Percentiles rank a stretch among this genome's conserved stretches.
Conservation (phyloP, 2,113 vertebrate species). For the Cochlearius cochlearius region DNA sequence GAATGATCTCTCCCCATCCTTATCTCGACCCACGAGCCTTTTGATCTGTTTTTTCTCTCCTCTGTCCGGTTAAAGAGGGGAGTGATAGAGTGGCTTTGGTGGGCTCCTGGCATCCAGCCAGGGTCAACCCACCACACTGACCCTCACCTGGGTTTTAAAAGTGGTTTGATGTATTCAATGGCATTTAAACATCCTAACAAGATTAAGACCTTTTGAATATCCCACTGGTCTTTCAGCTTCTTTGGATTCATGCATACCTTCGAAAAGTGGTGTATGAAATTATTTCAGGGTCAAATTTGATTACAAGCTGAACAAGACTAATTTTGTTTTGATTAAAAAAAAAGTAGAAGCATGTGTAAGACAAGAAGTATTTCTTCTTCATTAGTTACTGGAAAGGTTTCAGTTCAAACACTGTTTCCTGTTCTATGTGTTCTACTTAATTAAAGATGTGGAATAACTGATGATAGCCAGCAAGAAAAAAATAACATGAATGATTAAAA, state of each 20-base stretch:
- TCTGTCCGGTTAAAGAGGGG: no score
- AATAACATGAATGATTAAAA: background rate
- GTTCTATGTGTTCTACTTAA: background rate
- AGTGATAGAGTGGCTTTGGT: no score
- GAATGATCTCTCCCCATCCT: no score
- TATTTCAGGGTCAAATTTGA: background rate
- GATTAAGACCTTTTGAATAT: background rate
- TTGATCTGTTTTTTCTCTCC: no score
- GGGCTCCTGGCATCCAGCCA: no score
- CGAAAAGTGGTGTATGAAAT: background rate
- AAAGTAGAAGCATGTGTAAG: background rate
- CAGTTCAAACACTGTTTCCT: background rate
- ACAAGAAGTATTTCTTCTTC: background rate
- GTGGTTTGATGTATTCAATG: background rate
- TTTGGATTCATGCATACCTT: background rate
- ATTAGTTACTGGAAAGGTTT: background rate
- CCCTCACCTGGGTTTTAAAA: background rate
- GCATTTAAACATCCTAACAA: background rate
- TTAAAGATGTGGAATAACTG: background rate
- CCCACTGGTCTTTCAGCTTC: background rate
- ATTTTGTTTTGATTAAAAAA: background rate
- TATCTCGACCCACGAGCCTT: no score
- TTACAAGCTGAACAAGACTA: background rate
- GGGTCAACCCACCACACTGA: no score
- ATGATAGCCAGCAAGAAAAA: background rate